Percentiles rank a stretch among this genome's conserved stretches.
Evolutionary conservation across 1,140 invertebrate genomes (phyloP).

Genomic region (Drosophila ambigua): DNA sequence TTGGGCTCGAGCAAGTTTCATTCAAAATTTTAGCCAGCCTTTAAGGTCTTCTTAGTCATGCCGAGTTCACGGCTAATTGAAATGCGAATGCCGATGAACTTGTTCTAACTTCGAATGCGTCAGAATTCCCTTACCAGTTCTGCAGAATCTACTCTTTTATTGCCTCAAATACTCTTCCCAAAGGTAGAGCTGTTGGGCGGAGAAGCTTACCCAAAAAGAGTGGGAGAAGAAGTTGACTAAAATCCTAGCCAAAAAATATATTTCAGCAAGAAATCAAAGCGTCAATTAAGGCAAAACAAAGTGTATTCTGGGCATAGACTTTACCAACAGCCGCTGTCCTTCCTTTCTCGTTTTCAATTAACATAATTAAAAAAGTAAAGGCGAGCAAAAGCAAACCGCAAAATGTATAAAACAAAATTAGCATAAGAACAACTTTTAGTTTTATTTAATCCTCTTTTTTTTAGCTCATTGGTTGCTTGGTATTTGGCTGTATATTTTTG

Average conservation of each 20-base stretch:
- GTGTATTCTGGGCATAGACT: constrained; percentile 26
- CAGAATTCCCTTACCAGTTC: constrained; percentile 20
- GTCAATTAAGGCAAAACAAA: not conserved
- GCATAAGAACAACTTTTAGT: constrained; percentile 78
- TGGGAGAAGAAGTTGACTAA: too few relatives aligned
- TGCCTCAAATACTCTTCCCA: not conserved
- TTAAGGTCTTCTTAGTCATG: constrained; percentile 10
- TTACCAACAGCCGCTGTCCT: constrained; percentile 25
- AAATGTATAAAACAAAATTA: constrained; percentile 55
- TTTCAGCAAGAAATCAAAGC: too few relatives aligned
- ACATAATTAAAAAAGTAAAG: constrained; percentile 78
- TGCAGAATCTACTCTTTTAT: not conserved
- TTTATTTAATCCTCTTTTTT: constrained; percentile 42
- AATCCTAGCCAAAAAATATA: not conserved
- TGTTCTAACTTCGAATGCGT: constrained; percentile 23
- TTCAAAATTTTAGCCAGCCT: constrained; percentile 23
- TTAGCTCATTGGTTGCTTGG: constrained; percentile 6
- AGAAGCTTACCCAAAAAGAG: not conserved
- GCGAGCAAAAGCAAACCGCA: constrained; percentile 55
- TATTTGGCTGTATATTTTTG: constrained; percentile 19
- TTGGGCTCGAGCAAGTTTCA: not conserved
- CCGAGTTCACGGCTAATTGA: constrained; percentile 40
- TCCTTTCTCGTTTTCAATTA: constrained; percentile 67
- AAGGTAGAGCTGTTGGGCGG: not conserved
- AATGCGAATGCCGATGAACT: constrained; percentile 29